Percentiles rank a stretch among this genome's conserved stretches.
Conservation (phyloP, 1,140 invertebrate species). For the Nymphalis io region DNA sequence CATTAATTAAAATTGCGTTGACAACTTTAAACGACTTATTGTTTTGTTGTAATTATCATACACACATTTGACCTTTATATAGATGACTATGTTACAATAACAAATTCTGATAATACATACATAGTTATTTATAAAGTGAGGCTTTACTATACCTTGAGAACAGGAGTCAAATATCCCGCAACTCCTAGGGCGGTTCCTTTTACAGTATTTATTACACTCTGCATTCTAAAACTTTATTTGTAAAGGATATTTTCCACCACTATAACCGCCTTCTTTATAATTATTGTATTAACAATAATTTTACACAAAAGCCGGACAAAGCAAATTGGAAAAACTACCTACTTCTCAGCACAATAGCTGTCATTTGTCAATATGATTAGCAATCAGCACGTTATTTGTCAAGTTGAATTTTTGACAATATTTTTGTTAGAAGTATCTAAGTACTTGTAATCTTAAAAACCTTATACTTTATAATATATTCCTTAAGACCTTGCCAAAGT, state of each 20-base stretch:
- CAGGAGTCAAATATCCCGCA: constrained; percentile 97
- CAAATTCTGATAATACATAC: constrained; percentile 4
- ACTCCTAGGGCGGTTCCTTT: constrained; percentile 97
- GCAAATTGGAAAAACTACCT: constrained; percentile 24
- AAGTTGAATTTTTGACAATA: neutral
- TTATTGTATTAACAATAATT: constrained; percentile 23
- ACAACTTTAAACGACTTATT: neutral
- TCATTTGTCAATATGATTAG: constrained; percentile 10
- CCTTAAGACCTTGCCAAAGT: too few species aligned
- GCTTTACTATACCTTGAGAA: constrained; percentile 86
- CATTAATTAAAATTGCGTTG: neutral
- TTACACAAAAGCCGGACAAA: constrained; percentile 36
- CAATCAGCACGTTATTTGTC: neutral
- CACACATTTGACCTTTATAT: neutral
- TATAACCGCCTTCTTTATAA: constrained; percentile 4
- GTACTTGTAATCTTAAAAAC: too few species aligned
- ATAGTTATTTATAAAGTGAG: constrained; percentile 1
- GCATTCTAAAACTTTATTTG: constrained; percentile 83
- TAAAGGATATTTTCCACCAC: constrained; percentile 11
- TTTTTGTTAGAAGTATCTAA: too few species aligned
- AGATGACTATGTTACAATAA: constrained; percentile 1
- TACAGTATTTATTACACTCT: constrained; percentile 96
- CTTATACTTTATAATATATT: too few species aligned
- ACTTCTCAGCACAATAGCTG: constrained; percentile 13
- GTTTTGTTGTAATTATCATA: neutral